Percentiles rank a stretch among this genome's conserved stretches.
phyloP scores from a whole-genome alignment of 2,888 invertebrate genomes.

The Polydrusus pterygomalis region DNA sequence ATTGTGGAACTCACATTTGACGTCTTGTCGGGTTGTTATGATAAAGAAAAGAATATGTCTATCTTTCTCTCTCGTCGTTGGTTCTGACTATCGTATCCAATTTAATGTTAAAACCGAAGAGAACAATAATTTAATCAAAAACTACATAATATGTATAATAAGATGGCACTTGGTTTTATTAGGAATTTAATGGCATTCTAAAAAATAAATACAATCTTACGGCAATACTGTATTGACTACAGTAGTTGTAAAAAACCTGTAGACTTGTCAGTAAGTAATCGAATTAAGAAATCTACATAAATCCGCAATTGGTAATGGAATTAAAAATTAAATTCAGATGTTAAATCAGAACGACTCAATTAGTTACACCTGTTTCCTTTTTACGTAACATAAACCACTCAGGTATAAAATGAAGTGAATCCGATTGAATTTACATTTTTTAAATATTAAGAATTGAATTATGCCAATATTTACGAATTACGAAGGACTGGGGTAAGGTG shows the following conservation, averaged over 20 bases:
- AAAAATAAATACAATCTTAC: background rate
- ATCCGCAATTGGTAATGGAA: slow-evolving; percentile 11
- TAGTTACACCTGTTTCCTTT: slow-evolving; percentile 10
- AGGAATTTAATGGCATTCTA: background rate
- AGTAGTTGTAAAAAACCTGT: background rate
- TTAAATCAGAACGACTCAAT: slow-evolving; percentile 17
- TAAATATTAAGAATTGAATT: no score
- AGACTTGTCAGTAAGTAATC: background rate
- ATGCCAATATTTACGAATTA: no score
- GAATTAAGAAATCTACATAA: slow-evolving; percentile 21
- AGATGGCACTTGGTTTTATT: background rate
- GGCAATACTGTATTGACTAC: background rate
- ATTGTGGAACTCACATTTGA: no score
- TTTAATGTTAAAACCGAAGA: no score
- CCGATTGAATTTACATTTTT: background rate
- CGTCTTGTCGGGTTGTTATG: no score
- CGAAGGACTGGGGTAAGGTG: no score
- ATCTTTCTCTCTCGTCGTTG: no score
- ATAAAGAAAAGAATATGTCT: no score
- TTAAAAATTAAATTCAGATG: slow-evolving; percentile 8
- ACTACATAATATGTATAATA: background rate
- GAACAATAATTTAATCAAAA: no score
- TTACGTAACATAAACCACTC: background rate
- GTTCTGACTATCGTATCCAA: no score
- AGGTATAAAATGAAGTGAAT: slow-evolving; percentile 6